phyloP scores from a whole-genome alignment of 1,140 invertebrate genomes.

The Hypsibius dujardini region DNA sequence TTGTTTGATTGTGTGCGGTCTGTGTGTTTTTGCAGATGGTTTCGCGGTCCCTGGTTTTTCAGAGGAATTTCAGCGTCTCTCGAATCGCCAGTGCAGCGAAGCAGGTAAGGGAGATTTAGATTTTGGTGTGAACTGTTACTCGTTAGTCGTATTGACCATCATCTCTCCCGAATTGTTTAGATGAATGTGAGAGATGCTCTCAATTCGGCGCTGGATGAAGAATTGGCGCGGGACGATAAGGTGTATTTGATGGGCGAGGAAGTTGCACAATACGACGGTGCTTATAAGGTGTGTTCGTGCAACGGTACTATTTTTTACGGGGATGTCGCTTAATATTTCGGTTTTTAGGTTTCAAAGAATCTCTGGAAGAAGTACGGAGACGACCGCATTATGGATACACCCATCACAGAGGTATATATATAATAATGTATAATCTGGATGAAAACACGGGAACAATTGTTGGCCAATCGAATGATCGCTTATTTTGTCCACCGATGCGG shows the following conservation, averaged over 20 bases:
- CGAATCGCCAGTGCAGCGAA: no score
- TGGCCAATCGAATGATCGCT: no score
- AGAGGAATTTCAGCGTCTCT: no score
- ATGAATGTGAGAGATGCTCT: slow-evolving; percentile 90
- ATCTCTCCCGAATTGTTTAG: slow-evolving; percentile 28
- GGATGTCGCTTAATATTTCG: neutral
- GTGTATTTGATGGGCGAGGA: slow-evolving; percentile 93
- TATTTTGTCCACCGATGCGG: no score
- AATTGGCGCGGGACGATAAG: slow-evolving; percentile 77
- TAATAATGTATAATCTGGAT: slow-evolving; percentile 11
- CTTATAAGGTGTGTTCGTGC: slow-evolving; percentile 53
- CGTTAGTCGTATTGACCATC: no score
- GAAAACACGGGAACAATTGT: neutral
- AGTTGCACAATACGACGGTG: slow-evolving; percentile 94
- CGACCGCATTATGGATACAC: slow-evolving; percentile 87
- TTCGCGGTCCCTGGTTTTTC: no score
- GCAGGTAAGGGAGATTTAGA: no score
- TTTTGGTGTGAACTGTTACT: no score
- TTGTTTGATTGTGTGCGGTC: no score
- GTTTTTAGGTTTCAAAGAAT: slow-evolving; percentile 55
- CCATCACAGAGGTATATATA: slow-evolving; percentile 63
- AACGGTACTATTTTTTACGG: neutral
- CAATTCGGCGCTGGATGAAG: slow-evolving; percentile 88
- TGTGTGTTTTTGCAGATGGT: no score
- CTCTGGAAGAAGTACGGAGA: slow-evolving; percentile 97